Conservation (phyloP, 2,113 vertebrate genomes). For the Antigone vipio region DNA sequence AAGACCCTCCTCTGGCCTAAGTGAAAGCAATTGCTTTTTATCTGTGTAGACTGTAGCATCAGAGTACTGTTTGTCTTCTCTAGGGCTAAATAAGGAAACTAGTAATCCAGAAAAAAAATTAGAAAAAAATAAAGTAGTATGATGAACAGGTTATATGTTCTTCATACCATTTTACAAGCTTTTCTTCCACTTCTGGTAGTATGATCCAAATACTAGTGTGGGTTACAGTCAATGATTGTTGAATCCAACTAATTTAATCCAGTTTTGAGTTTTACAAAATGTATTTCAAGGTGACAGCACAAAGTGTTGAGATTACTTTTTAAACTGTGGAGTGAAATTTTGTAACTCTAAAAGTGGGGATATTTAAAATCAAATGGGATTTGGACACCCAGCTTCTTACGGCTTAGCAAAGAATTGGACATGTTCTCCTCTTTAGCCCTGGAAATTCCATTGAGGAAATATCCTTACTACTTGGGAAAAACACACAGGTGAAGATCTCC, state of each 20-base stretch:
- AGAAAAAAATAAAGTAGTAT: accelerated
- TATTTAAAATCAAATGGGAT: neutral
- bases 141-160: neutral
- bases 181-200: neutral
- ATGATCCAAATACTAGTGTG: neutral
- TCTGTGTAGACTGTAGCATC: neutral
- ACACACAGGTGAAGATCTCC: neutral
- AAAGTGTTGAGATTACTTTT: neutral
- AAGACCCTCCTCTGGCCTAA: neutral
- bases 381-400: neutral
- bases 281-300: neutral
- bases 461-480: neutral
- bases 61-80: neutral
- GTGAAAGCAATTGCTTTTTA: neutral
- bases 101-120: neutral
- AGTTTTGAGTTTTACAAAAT: neutral
- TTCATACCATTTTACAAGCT: neutral
- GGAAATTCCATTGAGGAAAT: neutral
- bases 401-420: neutral
- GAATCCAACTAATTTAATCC: neutral
- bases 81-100: neutral
- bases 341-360: neutral
- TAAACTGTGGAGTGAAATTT: neutral
- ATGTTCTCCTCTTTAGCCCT: neutral
- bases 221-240: neutral